Evolutionary conservation across 2,797 vertebrate genomes (phyloP).

Genomic region (Sphenodon punctatus): DNA sequence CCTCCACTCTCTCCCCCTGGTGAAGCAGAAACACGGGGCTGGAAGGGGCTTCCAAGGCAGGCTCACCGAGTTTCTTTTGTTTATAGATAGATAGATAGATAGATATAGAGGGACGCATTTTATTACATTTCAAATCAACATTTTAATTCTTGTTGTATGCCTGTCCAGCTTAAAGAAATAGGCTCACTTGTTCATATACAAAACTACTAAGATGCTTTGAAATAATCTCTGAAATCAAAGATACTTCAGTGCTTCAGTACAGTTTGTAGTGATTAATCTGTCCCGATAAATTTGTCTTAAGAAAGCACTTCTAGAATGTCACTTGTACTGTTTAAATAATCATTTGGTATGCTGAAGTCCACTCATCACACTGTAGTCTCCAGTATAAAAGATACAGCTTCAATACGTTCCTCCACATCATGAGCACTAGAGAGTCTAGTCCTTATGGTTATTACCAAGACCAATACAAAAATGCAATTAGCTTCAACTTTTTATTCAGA

Average conservation of each 20-base stretch:
- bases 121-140: too few relatives aligned
- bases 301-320: constrained; percentile 58
- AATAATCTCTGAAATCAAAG: constrained; percentile 42
- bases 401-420: constrained; percentile 46
- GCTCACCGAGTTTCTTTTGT: too few relatives aligned
- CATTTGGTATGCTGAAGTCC: constrained; percentile 46
- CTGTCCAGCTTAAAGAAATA: constrained; percentile 39
- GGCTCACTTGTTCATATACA: constrained; percentile 58
- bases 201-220: constrained; percentile 59
- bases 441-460: constrained; percentile 49
- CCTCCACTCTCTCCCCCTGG: too few relatives aligned
- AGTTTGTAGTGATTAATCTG: constrained; percentile 71
- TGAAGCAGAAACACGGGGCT: too few relatives aligned
- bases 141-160: constrained; percentile 1
- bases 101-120: too few relatives aligned
- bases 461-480: constrained; percentile 69
- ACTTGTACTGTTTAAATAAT: constrained; percentile 73
- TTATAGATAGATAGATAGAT: too few relatives aligned
- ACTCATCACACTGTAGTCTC: too few relatives aligned
- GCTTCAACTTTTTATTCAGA: constrained; percentile 67
- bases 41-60: too few relatives aligned
- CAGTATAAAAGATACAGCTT: constrained; percentile 70
- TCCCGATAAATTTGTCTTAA: constrained; percentile 64
- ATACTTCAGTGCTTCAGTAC: constrained; percentile 63
- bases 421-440: constrained; percentile 44